Percentiles rank a stretch among this genome's conserved stretches.
Evolutionary conservation across 2,888 invertebrate genomes (phyloP).

Genomic region (Hecatera dysodea): DNA sequence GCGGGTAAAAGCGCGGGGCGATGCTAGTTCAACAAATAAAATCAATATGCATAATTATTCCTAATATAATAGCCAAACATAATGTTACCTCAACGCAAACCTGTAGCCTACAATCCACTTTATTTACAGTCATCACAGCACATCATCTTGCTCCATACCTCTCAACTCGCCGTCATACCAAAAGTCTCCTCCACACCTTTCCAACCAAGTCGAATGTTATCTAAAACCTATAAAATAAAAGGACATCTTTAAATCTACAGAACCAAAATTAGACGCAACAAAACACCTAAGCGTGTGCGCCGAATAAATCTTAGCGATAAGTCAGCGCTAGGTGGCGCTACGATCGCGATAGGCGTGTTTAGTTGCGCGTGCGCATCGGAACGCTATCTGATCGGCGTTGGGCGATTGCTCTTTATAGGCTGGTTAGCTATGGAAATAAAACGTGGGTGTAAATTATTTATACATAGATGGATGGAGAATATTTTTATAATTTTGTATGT

Average conservation of each 20-base stretch:
- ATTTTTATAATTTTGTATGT: conserved; percentile 4
- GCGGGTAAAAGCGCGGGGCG: too few species aligned
- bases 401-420: conserved; percentile 74
- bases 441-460: conserved; percentile 41
- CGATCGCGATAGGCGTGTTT: conserved; percentile 77
- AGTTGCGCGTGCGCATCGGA: conserved; percentile 67
- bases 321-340: conserved; percentile 78
- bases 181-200: background rate
- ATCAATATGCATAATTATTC: too few species aligned
- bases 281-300: conserved; percentile 68
- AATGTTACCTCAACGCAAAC: too few species aligned
- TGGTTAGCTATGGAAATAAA: conserved; percentile 58
- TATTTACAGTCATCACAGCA: too few species aligned
- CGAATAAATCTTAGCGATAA: conserved; percentile 82
- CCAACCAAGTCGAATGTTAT: background rate
- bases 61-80: too few species aligned
- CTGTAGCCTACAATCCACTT: too few species aligned
- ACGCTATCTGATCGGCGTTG: conserved; percentile 67
- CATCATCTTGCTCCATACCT: too few species aligned
- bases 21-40: too few species aligned
- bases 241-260: conserved; percentile 50
- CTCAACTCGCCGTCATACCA: background rate
- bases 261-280: conserved; percentile 72
- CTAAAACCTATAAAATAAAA: conserved; percentile 26
- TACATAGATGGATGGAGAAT: conserved; percentile 1